These are phyloP conservation scores for Dufourea novaeangliae DNA, from an alignment of 1,140 invertebrate species.

Conservation along the genomic window DNA sequence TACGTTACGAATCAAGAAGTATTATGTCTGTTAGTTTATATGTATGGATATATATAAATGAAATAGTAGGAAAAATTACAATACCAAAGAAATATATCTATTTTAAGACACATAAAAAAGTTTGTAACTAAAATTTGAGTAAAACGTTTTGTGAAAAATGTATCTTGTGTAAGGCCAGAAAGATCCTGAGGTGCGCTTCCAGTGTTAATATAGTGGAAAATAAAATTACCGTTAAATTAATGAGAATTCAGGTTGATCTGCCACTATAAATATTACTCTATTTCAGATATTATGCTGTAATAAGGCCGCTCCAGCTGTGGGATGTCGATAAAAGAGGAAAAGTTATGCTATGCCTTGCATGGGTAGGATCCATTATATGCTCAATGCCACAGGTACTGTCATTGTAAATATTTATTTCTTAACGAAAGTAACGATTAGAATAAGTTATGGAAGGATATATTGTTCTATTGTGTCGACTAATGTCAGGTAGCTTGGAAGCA, in stretches of 20 bases:
- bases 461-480: background rate
- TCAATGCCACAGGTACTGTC: conserved; percentile 90
- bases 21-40: no score
- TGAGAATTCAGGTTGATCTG: background rate
- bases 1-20: no score
- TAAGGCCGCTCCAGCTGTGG: conserved; percentile 89
- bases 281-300: conserved; percentile 91
- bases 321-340: conserved; percentile 87
- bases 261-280: background rate
- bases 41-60: no score
- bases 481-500: background rate
- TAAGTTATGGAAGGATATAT: background rate
- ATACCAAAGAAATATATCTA: no score
- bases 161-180: no score
- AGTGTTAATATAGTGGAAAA: no score
- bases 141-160: no score
- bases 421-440: background rate
- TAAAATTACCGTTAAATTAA: no score
- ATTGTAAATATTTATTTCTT: background rate
- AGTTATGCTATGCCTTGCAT: conserved; percentile 88
- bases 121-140: no score
- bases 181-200: no score
- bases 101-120: no score
- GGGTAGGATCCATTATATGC: conserved; percentile 89
- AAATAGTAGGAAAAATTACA: no score